Conservation (phyloP, 2,888 invertebrate genomes). For the Aleiodes testaceus region DNA sequence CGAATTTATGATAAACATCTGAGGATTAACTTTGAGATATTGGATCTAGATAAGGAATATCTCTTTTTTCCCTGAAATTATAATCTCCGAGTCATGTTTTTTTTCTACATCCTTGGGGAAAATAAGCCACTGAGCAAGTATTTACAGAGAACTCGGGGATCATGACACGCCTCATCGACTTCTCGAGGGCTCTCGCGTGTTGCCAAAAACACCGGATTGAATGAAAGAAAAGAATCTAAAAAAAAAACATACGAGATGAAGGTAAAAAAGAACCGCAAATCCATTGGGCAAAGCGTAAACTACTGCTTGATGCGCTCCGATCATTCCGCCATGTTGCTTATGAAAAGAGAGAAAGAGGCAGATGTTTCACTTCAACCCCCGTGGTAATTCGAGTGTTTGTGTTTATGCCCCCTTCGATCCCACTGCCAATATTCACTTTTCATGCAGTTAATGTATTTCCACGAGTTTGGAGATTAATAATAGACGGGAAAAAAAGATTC, state of each 20-base stretch:
- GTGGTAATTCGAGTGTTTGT: conserved; percentile 61
- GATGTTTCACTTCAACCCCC: conserved; percentile 52
- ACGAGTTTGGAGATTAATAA: conserved; percentile 10
- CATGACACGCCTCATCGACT: conserved; percentile 48
- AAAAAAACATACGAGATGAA: conserved; percentile 33
- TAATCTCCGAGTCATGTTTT: conserved; percentile 16
- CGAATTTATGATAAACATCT: conserved; percentile 54
- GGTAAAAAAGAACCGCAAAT: conserved; percentile 72
- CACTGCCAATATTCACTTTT: conserved; percentile 23
- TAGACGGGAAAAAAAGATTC: too few species aligned
- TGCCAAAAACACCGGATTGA: conserved; percentile 42
- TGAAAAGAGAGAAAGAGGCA: conserved; percentile 62
- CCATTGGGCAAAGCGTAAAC: conserved; percentile 69
- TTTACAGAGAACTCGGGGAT: conserved; percentile 39
- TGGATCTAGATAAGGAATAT: conserved; percentile 64
- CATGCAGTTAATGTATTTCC: conserved; percentile 21
- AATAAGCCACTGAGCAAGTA: neutral
- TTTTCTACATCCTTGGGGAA: neutral
- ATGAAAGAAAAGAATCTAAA: conserved; percentile 35
- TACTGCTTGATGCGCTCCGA: conserved; percentile 69
- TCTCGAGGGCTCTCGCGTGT: conserved; percentile 45
- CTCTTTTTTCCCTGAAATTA: conserved; percentile 1
- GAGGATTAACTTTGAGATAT: conserved; percentile 66
- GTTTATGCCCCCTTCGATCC: conserved; percentile 33
- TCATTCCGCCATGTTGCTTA: conserved; percentile 72